phyloP scores from a whole-genome alignment of 2,113 vertebrate genomes.

The Spilogale gracilis region DNA sequence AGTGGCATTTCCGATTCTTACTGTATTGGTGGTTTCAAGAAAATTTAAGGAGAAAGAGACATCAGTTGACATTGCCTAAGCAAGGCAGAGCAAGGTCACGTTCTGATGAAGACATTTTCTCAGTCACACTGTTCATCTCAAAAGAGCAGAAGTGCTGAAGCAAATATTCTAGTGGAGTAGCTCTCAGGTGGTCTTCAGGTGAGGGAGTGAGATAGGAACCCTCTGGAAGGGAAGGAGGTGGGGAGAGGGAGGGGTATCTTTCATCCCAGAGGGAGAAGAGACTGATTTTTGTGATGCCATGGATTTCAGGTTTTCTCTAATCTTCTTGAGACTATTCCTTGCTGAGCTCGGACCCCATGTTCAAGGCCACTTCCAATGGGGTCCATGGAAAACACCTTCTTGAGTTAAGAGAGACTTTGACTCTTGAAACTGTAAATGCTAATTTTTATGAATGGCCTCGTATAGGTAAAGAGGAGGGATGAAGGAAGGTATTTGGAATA shows the following conservation, averaged over 20 bases:
- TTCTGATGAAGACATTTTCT: background rate
- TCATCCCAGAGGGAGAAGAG: background rate
- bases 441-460: background rate
- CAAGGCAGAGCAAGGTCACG: background rate
- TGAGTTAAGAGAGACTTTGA: background rate
- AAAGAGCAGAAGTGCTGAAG: background rate
- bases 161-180: background rate
- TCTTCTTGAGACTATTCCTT: background rate
- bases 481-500: background rate
- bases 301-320: background rate
- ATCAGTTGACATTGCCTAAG: background rate
- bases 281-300: background rate
- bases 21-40: background rate
- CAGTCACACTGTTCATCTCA: background rate
- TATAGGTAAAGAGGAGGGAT: background rate
- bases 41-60: background rate
- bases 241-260: background rate
- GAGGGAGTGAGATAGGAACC: background rate
- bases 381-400: background rate
- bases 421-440: background rate
- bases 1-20: background rate
- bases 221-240: background rate
- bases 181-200: background rate
- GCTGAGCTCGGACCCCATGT: background rate
- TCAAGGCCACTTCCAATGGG: background rate